Evolutionary conservation across 2,888 invertebrate species (phyloP).

Genomic region (Melipona beecheii): DNA sequence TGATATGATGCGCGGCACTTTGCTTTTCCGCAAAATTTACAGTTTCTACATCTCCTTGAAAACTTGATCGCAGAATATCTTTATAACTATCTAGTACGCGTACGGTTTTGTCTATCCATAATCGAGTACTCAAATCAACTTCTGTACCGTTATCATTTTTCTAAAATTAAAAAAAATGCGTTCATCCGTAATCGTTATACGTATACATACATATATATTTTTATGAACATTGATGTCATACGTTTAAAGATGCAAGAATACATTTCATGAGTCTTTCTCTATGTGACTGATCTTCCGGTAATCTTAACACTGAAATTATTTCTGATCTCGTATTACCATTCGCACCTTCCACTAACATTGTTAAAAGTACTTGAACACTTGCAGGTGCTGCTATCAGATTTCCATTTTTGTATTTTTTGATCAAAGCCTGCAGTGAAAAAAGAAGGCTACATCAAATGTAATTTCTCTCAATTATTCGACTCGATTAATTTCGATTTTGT

Average conservation of each 20-base stretch:
- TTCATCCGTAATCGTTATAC: background rate
- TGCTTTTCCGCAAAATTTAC: slow-evolving; percentile 85
- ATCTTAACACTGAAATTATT: slow-evolving; percentile 86
- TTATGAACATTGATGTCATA: slow-evolving; percentile 50
- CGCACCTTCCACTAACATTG: slow-evolving; percentile 88
- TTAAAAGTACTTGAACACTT: slow-evolving; percentile 87
- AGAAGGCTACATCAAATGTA: background rate
- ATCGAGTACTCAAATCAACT: slow-evolving; percentile 71
- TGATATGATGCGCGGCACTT: slow-evolving; percentile 85
- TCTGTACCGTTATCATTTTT: slow-evolving; percentile 66
- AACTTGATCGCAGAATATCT: slow-evolving; percentile 84
- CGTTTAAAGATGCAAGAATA: slow-evolving; percentile 80
- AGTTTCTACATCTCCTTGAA: slow-evolving; percentile 84
- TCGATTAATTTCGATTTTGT: background rate
- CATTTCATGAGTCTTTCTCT: slow-evolving; percentile 68
- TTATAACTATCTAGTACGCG: slow-evolving; percentile 83
- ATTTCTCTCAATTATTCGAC: background rate
- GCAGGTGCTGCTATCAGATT: slow-evolving; percentile 89
- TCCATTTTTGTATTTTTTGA: slow-evolving; percentile 76
- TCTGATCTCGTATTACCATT: slow-evolving; percentile 86
- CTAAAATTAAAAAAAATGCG: slow-evolving; percentile 53
- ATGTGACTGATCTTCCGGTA: slow-evolving; percentile 83
- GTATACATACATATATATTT: too few relatives aligned
- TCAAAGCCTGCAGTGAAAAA: slow-evolving; percentile 58
- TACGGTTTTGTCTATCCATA: slow-evolving; percentile 72